Evolutionary conservation across 2,888 invertebrate genomes (phyloP).

Genomic region (Parnassius orleans): DNA sequence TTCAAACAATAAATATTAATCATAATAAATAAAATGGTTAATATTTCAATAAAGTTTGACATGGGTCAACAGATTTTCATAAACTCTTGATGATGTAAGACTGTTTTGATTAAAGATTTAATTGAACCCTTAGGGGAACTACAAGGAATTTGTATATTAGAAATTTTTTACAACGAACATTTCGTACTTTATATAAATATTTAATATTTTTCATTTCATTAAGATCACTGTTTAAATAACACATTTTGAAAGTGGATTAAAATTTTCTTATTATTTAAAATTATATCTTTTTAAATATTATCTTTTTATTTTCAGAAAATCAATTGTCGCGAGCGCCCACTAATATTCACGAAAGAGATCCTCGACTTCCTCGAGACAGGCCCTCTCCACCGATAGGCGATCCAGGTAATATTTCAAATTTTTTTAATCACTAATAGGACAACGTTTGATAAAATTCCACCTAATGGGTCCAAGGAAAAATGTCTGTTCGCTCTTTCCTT

Average conservation of each 20-base stretch:
- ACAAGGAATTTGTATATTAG: no score
- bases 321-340: constrained; percentile 88
- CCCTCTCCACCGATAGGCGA: constrained; percentile 80
- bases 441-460: background rate
- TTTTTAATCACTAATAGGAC: background rate
- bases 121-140: background rate
- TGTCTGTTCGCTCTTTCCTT: no score
- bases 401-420: constrained; percentile 73
- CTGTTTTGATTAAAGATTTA: background rate
- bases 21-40: background rate
- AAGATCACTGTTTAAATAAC: no score
- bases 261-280: no score
- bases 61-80: constrained; percentile 49
- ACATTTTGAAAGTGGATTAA: no score
- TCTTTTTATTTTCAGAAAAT: constrained; percentile 83
- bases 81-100: constrained; percentile 12
- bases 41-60: constrained; percentile 41
- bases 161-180: no score
- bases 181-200: no score
- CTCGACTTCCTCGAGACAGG: constrained; percentile 67
- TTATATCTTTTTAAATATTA: background rate
- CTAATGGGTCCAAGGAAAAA: no score
- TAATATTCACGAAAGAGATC: constrained; percentile 80
- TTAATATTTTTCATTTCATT: no score
- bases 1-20: no score